Base-by-base conservation (phyloP, 1,140 invertebrate species). In the Coenobita brevimanus region DNA sequence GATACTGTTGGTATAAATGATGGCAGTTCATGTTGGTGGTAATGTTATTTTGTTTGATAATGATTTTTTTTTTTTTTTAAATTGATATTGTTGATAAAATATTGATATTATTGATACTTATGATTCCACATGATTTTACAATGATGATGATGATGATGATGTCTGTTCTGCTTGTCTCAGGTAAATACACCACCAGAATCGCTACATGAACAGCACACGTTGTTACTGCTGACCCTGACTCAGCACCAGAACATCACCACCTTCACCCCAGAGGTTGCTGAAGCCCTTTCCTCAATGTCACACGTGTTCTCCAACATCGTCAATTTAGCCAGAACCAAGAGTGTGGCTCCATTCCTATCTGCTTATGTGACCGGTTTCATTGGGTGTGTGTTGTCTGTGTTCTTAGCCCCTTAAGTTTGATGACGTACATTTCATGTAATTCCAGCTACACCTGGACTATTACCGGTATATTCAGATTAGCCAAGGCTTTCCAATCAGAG, bases 341-440 rank as follows among this genome's bases (percentile, higher is more conserved):
- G 80, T 82, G 80, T 82, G 33, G 80, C 80, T 27, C 38, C 80
- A 17, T 50, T 82, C 24, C 62, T 82, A 8, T 82, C 62, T 46
- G 38, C 80, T 15, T 82, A 46, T 69, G n/a, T 82, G 8, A 17
- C 38, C 17, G 62, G 80, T 13, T 82, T 64, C 69, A 50, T 82
- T 1, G 64, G 62, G 80, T 82, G 41, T 4, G 73, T 76, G n/a
- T n/a, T n/a, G n/a, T n/a, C n/a, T n/a, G n/a, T n/a, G n/a, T n/a
- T n/a, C n/a, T n/a, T n/a, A n/a, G n/a, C n/a, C n/a, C n/a, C n/a
- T n/a, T n/a, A n/a, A n/a, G n/a, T n/a, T n/a, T n/a, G n/a, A n/a
- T n/a, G n/a, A n/a, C n/a, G n/a, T n/a, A n/a, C n/a, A n/a, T n/a
- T n/a, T n/a, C n/a, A n/a, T n/a, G n/a, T n/a, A n/a, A n/a, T n/a